Evolutionary conservation across 2,888 invertebrate genomes (phyloP), one percentile per base, ranked within the genome.

Genomic region (Axea sp.): DNA sequence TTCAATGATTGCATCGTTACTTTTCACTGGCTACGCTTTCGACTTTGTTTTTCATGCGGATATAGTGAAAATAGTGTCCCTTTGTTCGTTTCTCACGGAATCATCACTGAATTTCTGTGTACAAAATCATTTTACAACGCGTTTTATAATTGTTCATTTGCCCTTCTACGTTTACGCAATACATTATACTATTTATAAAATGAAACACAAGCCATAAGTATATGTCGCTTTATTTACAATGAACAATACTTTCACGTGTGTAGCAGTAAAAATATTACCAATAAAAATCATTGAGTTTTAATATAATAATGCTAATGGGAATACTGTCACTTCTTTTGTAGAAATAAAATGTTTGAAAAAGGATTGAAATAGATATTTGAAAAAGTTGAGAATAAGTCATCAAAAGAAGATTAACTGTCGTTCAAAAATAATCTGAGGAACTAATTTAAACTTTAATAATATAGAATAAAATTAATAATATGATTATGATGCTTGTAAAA

Each of bases 121-220:
- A 60, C 53, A 45, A 69, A 53, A 60, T 37, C 53, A 55, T 60
- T 30, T 60, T 60, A 68, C 35, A 37, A 37, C 31, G 19, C 39
- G 17, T 51, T 19, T 47, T 39, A 31, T 43, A 55, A 37, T 71
- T 57, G 47, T 41, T 55, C 45, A 26, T 24, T 39, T 35, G 35
- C 28, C 11, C 28, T 8, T 15, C 35, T 41, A 33, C 35, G 43
- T 53, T 43, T 28, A 37, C 19, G 64, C 55, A 51, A 41, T 43
- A 49, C 43, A 28, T 24, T n/a, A 7, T 37, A 57, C 57, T 59
- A 65, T 65, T 73, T 73, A 73, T 59, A 65, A 73, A 73, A 73
- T 73, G n/a, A 73, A 45, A 60, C 11, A 30, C 33, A 53, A 73
- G 65, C 65, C 26, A 41, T 65, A 59, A 41, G 45, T 51, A 47